Evolutionary conservation across 1,140 invertebrate species (phyloP).

Genomic region (Drusus annulatus): DNA sequence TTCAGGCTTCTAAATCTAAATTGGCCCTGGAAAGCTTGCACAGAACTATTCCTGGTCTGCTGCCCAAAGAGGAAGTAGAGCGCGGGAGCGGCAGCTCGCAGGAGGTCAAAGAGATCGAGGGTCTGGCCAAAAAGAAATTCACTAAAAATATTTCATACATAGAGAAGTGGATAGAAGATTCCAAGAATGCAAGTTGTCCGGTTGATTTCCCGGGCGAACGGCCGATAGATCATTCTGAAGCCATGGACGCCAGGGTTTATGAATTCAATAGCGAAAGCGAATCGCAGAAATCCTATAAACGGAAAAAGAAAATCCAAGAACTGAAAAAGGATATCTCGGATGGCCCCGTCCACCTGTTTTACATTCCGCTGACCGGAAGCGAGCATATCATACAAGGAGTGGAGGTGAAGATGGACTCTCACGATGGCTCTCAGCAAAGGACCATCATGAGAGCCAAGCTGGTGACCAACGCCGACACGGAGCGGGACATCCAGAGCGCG

Average conservation of each 20-base stretch:
- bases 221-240: background rate
- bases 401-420: conserved; percentile 77
- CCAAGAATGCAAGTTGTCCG: conserved; percentile 62
- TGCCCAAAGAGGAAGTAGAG: background rate
- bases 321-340: background rate
- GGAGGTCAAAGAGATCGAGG: background rate
- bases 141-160: conserved; percentile 2
- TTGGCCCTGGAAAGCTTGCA: background rate
- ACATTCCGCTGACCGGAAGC: conserved; percentile 77
- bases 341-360: conserved; percentile 76
- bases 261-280: background rate
- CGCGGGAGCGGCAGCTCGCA: background rate
- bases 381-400: conserved; percentile 77
- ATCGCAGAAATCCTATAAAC: background rate
- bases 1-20: background rate
- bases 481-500: conserved; percentile 24
- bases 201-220: background rate
- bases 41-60: background rate
- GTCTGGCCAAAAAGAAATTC: background rate
- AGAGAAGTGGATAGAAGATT: conserved; percentile 68
- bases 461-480: conserved; percentile 62
- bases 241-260: background rate
- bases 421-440: conserved; percentile 73
- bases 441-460: conserved; percentile 78
- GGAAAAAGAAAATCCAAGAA: background rate